phyloP scores from a whole-genome alignment of 2,888 invertebrate species.

The Agapetus fuscipes region DNA sequence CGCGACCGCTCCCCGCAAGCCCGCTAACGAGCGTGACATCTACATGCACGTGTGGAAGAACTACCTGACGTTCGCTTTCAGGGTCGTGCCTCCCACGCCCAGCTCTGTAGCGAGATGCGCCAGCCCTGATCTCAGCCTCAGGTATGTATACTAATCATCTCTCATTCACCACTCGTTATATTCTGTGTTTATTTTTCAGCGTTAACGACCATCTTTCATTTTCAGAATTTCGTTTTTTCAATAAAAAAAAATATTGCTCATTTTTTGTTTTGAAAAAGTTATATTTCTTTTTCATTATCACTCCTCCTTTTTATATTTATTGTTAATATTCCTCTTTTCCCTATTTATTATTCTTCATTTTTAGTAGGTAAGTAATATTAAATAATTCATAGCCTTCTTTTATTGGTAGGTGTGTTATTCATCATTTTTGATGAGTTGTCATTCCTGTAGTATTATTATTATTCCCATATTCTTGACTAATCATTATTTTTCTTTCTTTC shows the following conservation, averaged over 20 bases:
- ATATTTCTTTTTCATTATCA: no score
- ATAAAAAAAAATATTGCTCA: no score
- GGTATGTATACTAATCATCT: conserved; percentile 43
- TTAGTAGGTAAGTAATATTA: not conserved
- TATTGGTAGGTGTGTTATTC: no score
- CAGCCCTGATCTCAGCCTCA: conserved; percentile 84
- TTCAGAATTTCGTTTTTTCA: no score
- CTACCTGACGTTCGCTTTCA: conserved; percentile 92
- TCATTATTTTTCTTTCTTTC: no score
- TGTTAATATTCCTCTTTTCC: not conserved
- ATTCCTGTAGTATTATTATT: no score
- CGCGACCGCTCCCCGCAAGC: conserved; percentile 79
- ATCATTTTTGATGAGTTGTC: no score
- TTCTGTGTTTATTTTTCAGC: conserved; percentile 5
- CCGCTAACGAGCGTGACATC: conserved; percentile 86
- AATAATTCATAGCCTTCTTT: not conserved
- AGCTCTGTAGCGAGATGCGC: conserved; percentile 83
- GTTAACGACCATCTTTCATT: no score
- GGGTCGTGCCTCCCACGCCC: conserved; percentile 87
- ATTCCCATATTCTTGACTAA: no score
- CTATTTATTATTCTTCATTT: not conserved
- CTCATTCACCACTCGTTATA: conserved; percentile 6
- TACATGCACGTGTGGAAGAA: conserved; percentile 98
- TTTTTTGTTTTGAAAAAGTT: no score
- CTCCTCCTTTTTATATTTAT: no score